Percentiles rank a stretch among this genome's conserved stretches.
phyloP scores from a whole-genome alignment of 2,888 invertebrate species.

The Bombylius discolor region DNA sequence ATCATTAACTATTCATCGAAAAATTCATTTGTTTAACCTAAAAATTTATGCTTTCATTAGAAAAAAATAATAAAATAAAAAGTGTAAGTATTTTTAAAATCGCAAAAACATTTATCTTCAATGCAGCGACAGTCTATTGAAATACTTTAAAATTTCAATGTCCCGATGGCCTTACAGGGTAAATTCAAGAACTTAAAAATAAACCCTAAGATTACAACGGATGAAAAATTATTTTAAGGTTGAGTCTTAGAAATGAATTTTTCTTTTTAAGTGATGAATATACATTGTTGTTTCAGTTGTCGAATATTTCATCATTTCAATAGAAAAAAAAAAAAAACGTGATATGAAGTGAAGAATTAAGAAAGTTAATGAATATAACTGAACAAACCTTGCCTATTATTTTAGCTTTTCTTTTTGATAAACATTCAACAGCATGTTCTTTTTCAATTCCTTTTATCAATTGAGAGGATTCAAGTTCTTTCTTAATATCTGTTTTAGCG shows the following conservation, averaged over 20 bases:
- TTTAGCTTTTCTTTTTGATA: constrained; percentile 41
- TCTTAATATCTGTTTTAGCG: constrained; percentile 17
- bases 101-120: constrained; percentile 9
- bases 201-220: constrained; percentile 37
- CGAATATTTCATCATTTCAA: constrained; percentile 34
- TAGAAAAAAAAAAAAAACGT: too few species aligned
- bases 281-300: constrained; percentile 28
- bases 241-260: constrained; percentile 22
- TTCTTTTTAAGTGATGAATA: constrained; percentile 17
- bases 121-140: constrained; percentile 23
- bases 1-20: constrained; percentile 22
- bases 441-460: constrained; percentile 47
- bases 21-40: constrained; percentile 8
- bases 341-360: neutral
- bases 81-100: constrained; percentile 22
- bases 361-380: neutral
- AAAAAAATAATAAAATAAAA: constrained; percentile 5
- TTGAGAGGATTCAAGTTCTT: constrained; percentile 19
- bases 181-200: constrained; percentile 19
- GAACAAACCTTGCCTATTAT: constrained; percentile 24
- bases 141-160: constrained; percentile 15
- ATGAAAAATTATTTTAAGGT: constrained; percentile 21
- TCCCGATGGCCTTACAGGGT: constrained; percentile 37
- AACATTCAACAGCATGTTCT: constrained; percentile 27
- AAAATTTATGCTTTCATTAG: constrained; percentile 2